Evolutionary conservation across 1,140 invertebrate species (phyloP).

Genomic region (Drosophila burlai): DNA sequence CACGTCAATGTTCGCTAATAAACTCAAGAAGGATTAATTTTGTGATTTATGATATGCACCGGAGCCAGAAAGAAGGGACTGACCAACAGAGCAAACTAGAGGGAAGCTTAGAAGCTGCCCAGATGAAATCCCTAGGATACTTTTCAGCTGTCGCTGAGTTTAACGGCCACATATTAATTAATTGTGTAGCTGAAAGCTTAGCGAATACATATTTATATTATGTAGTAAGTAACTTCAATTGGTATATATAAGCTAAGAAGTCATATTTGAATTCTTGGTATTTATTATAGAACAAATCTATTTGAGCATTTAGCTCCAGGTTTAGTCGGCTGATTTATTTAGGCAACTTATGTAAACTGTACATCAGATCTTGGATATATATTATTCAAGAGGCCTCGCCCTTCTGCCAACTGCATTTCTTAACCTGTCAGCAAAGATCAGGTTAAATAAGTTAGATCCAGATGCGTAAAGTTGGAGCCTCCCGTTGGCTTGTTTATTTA

Average conservation of each 20-base stretch:
- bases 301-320: not conserved
- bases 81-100: conserved; percentile 1
- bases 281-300: not conserved
- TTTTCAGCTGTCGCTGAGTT: conserved; percentile 57
- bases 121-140: conserved; percentile 42
- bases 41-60: conserved; percentile 70
- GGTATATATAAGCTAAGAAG: no score
- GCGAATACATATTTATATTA: not conserved
- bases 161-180: conserved; percentile 58
- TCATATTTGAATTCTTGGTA: not conserved
- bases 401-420: not conserved
- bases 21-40: conserved; percentile 82
- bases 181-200: conserved; percentile 6
- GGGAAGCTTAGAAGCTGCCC: conserved; percentile 46
- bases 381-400: no score
- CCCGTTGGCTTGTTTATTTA: conserved; percentile 32
- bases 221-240: not conserved
- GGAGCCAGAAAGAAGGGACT: not conserved
- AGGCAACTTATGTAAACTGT: not conserved
- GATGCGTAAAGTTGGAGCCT: conserved; percentile 18
- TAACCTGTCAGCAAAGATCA: conserved; percentile 10
- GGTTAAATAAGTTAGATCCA: conserved; percentile 8
- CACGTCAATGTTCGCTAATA: conserved; percentile 82
- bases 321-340: not conserved
- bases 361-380: not conserved